Percentiles rank a stretch among this genome's conserved stretches.
These are phyloP conservation scores for Helicoverpa armigera DNA, from an alignment of 1,140 invertebrate genomes.

Conservation along the genomic window DNA sequence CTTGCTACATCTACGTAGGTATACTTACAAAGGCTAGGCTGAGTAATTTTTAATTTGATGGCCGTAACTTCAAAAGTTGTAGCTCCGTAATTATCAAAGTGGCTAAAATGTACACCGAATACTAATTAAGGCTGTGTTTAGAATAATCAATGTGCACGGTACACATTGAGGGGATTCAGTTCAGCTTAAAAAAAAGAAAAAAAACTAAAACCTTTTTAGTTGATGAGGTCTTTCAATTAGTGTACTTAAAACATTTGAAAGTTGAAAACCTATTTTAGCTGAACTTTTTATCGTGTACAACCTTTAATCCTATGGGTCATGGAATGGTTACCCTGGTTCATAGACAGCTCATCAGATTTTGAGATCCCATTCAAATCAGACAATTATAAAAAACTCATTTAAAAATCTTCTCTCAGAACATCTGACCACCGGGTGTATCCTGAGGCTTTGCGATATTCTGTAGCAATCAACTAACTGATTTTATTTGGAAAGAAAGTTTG, in stretches of 20 bases:
- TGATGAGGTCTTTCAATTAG: background rate
- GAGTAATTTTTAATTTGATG: conserved; percentile 28
- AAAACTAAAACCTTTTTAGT: conserved; percentile 23
- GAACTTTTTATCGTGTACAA: background rate
- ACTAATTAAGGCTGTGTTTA: background rate
- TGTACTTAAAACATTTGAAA: background rate
- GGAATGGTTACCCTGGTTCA: too few species aligned
- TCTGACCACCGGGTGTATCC: too few species aligned
- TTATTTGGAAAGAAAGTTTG: too few species aligned
- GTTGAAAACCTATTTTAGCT: background rate
- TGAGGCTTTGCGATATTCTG: too few species aligned
- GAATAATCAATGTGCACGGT: conserved; percentile 20
- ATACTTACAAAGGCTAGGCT: background rate
- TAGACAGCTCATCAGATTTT: too few species aligned
- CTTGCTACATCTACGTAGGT: too few species aligned
- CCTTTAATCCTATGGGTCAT: too few species aligned
- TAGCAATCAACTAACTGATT: too few species aligned
- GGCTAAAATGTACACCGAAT: background rate
- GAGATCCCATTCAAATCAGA: too few species aligned
- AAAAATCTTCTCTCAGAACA: too few species aligned
- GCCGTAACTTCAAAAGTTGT: conserved; percentile 21
- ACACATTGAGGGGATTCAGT: background rate
- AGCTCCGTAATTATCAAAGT: conserved; percentile 23
- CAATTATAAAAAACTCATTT: too few species aligned
- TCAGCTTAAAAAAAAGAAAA: background rate